phyloP scores from a whole-genome alignment of 2,113 vertebrate genomes.

The Nerophis ophidion region DNA sequence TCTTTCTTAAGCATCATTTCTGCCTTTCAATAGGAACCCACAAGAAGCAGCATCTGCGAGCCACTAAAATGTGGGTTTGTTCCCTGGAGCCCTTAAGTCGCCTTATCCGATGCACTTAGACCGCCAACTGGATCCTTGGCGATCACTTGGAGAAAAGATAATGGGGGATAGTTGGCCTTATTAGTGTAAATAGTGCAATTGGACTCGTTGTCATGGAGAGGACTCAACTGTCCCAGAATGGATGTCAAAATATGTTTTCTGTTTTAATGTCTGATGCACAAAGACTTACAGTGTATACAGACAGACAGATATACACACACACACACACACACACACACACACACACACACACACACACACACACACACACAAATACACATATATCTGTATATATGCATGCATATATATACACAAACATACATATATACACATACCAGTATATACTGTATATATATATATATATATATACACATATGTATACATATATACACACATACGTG shows the following conservation, averaged over 20 bases:
- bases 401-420: too few species aligned
- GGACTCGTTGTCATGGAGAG: constrained; percentile 53
- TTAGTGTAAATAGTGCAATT: constrained; percentile 66
- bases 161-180: constrained; percentile 67
- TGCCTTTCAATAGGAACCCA: neutral
- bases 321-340: too few species aligned
- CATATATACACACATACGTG: too few species aligned
- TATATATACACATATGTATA: too few species aligned
- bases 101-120: constrained; percentile 4
- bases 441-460: too few species aligned
- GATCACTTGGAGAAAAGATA: constrained; percentile 63
- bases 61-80: constrained; percentile 4
- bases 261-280: constrained; percentile 19
- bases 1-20: neutral
- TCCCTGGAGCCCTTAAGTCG: constrained; percentile 22
- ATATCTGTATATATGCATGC: too few species aligned
- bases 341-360: too few species aligned
- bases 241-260: constrained; percentile 31
- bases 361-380: too few species aligned
- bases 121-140: constrained; percentile 16
- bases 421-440: too few species aligned
- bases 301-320: too few species aligned
- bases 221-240: constrained; percentile 23
- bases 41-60: too few species aligned
- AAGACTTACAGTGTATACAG: neutral